Base-by-base conservation (phyloP, 2,113 vertebrate genomes). In the Neolamprologus tretocephalus region DNA sequence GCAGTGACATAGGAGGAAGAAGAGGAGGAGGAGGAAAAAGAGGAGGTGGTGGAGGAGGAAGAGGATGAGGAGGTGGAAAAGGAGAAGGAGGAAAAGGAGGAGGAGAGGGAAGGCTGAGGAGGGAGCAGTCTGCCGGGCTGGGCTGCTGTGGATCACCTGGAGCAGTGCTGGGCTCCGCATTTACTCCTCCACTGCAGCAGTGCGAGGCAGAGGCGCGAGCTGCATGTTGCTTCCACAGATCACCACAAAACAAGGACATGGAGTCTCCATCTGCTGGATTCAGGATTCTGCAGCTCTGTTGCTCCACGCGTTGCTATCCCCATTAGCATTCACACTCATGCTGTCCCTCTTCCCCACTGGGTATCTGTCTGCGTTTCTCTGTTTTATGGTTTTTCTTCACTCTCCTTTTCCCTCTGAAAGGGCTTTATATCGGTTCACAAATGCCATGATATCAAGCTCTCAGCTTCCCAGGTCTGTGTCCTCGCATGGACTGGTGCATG, bases 101-200 rank as follows among this genome's bases (percentile, higher is more conserved):
- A 91, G 92, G 92, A 93, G 90, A 94, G 93, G 94, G 91, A 89
- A 94, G 92, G 94, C 92, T 94, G 88, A 95, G 93, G 93, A 94
- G 94, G 93, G 89, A 95, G 93, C 94, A 93, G 95, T 95, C 93
- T 94, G 94, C 91, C 91, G 82, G 94, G 92, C 91, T 95, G 93
- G 92, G 94, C 94, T 95, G 94, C 92, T 95, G 91, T 94, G 95
- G 92, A 94, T 95, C 95, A 95, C 94, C 94, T 94, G 94, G 93
- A 95, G 92, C 94, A 93, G 94, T 86, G 95, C 40, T 89, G 93
- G 88, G 95, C 95, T 96, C 96, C 90, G 95, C 94, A 95, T 96
- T 94, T 95, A 95, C 95, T 96, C 95, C 96, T 96, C 91, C 95
- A 96, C 96, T 96, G 95, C 96, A 95, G 96, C 94, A 96, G 91